Conservation (phyloP, 1,140 invertebrate genomes). For the Bombus vancouverensis region DNA sequence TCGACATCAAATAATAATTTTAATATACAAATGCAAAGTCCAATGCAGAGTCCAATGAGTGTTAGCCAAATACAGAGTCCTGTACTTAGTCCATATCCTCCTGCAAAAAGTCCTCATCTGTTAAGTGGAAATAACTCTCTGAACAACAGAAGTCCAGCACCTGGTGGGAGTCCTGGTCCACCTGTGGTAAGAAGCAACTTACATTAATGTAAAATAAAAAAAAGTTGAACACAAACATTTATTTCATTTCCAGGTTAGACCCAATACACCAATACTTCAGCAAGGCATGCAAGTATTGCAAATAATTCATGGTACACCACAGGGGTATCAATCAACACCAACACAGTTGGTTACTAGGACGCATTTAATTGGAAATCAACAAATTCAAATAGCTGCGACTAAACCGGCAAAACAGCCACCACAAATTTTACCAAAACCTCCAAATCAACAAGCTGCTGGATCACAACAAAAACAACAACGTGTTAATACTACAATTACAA, state of each 20-base stretch:
- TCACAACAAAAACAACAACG: slow-evolving; percentile 78
- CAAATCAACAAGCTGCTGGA: slow-evolving; percentile 74
- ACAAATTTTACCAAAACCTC: slow-evolving; percentile 81
- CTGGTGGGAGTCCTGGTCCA: slow-evolving; percentile 80
- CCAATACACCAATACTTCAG: slow-evolving; percentile 80
- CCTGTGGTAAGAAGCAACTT: slow-evolving; percentile 73
- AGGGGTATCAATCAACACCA: slow-evolving; percentile 77
- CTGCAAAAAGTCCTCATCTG: slow-evolving; percentile 80
- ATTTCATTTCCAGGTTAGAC: slow-evolving; percentile 73
- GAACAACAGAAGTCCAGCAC: slow-evolving; percentile 79
- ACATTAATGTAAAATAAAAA: neutral
- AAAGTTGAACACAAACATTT: neutral
- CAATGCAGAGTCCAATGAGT: slow-evolving; percentile 81
- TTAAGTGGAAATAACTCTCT: slow-evolving; percentile 71
- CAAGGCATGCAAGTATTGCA: slow-evolving; percentile 82
- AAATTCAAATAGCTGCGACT: slow-evolving; percentile 80
- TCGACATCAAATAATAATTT: slow-evolving; percentile 76
- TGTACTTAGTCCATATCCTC: slow-evolving; percentile 80
- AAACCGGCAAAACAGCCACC: slow-evolving; percentile 80
- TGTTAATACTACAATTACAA: slow-evolving; percentile 79
- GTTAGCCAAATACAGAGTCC: slow-evolving; percentile 81
- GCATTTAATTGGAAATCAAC: slow-evolving; percentile 80
- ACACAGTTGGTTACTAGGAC: slow-evolving; percentile 78
- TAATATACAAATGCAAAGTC: slow-evolving; percentile 80
- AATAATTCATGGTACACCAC: slow-evolving; percentile 80